Conservation (phyloP, 2,888 invertebrate genomes). For the Tiliacea aurago region DNA sequence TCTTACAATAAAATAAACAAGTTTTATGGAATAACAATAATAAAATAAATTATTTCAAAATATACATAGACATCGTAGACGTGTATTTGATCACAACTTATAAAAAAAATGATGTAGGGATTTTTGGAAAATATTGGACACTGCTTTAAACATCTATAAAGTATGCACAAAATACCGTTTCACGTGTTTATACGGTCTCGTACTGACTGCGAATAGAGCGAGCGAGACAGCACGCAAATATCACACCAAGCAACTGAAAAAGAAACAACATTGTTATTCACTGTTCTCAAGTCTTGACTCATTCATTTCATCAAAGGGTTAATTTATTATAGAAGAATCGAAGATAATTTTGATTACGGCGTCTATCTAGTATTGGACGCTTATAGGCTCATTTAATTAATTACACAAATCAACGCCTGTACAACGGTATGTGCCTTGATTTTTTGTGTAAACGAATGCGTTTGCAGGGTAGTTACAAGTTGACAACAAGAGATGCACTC, state of each 20-base stretch:
- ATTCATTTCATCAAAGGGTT: background rate
- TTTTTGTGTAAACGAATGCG: background rate
- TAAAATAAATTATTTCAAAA: constrained; percentile 73
- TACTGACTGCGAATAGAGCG: constrained; percentile 98
- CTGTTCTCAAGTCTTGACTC: background rate
- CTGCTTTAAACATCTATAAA: constrained; percentile 48
- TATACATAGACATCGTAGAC: constrained; percentile 70
- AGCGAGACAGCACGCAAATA: constrained; percentile 98
- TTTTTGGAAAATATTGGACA: constrained; percentile 48
- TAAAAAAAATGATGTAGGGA: constrained; percentile 44
- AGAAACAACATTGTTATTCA: constrained; percentile 6
- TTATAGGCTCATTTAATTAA: background rate
- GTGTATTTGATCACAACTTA: constrained; percentile 73
- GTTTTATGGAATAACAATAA: constrained; percentile 68
- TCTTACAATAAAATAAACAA: constrained; percentile 62
- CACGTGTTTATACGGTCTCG: constrained; percentile 93
- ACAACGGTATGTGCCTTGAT: background rate
- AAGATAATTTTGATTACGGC: background rate
- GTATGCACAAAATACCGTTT: constrained; percentile 31
- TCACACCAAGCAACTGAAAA: constrained; percentile 95
- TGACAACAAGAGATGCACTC: background rate
- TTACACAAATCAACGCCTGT: background rate
- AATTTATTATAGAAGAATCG: background rate
- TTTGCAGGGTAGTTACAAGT: background rate
- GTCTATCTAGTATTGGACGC: background rate